phyloP scores from a whole-genome alignment of 2,888 invertebrate species.

The Aethes cnicana region DNA sequence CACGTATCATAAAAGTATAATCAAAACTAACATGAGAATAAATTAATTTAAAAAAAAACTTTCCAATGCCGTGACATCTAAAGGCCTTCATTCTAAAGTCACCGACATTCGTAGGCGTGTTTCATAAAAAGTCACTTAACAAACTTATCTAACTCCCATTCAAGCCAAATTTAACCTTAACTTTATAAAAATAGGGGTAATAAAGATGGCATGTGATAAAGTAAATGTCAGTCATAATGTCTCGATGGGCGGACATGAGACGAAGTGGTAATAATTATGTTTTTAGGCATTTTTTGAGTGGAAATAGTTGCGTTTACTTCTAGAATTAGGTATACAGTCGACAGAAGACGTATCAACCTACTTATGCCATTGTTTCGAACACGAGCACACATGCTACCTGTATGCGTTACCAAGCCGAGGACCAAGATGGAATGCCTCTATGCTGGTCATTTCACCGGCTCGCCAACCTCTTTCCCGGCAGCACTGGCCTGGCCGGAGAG shows the following conservation, averaged over 20 bases:
- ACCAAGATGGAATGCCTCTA: no score
- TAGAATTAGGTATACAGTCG: neutral
- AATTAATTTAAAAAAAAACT: slow-evolving; percentile 58
- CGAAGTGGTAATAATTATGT: slow-evolving; percentile 47
- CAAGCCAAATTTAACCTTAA: slow-evolving; percentile 34
- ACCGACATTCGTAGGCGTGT: slow-evolving; percentile 51
- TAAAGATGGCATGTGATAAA: slow-evolving; percentile 41
- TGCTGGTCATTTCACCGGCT: no score
- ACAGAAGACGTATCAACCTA: neutral
- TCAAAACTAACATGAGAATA: slow-evolving; percentile 35
- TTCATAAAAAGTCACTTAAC: slow-evolving; percentile 45
- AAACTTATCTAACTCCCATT: slow-evolving; percentile 34
- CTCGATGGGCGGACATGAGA: slow-evolving; percentile 58
- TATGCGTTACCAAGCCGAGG: no score
- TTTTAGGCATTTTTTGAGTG: slow-evolving; percentile 22
- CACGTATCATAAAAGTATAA: slow-evolving; percentile 10
- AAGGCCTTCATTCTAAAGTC: slow-evolving; percentile 58
- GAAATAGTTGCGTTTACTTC: slow-evolving; percentile 13
- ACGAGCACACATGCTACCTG: no score
- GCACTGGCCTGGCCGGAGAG: no score
- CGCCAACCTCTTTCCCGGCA: no score
- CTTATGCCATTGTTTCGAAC: slow-evolving; percentile 7
- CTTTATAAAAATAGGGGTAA: neutral
- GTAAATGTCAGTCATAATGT: slow-evolving; percentile 55
- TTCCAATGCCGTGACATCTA: slow-evolving; percentile 61